Evolutionary conservation across 2,888 invertebrate genomes (phyloP), one percentile per base, ranked within the genome.

Genomic region (Cheilosia grossa): DNA sequence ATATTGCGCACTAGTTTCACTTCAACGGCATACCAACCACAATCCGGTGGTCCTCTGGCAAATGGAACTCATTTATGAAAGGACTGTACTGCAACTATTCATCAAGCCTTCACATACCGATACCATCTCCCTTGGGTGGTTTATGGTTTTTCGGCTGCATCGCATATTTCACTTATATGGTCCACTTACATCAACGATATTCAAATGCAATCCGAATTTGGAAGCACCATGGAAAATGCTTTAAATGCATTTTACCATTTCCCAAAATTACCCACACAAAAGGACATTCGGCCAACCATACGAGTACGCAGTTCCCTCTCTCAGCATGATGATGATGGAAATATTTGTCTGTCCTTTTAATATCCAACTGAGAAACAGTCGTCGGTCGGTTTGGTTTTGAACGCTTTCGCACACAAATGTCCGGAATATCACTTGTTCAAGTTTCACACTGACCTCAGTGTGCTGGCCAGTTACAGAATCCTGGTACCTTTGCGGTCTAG

Each of bases 191-290:
- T 72, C 72, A 78, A 82, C 82, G 64, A 72, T 78, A 72, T 82
- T 82, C 82, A 82, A 82, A 82, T 82, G 82, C 75, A 63, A 81
- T 63, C 56, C 49, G 9, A 49, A 47, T 19, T 37, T 40, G 59
- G 69, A 17, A 75, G 40, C 17, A 40, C 37, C 58, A 82, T 82
- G 54, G 78, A 82, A 81, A 78, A 64, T 82, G 82, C 72, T 72
- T 77, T 66, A 82, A 82, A 78, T 82, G 78, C 82, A 82, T 77
- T 82, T 82, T 82, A 54, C 54, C 66, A 72, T 66, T 81, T 59
- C 72, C 54, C 53, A 54, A 53, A 82, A 82, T 78, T 81, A 64
- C 75, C 81, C 13, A 81, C 81, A 81, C 61, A 81, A 81, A 81
- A 75, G 81, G 78, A 66, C 70, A 53, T 49, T 78, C 53, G 70